phyloP scores from a whole-genome alignment of 2,797 vertebrate species.

The Gambelia wislizenii region DNA sequence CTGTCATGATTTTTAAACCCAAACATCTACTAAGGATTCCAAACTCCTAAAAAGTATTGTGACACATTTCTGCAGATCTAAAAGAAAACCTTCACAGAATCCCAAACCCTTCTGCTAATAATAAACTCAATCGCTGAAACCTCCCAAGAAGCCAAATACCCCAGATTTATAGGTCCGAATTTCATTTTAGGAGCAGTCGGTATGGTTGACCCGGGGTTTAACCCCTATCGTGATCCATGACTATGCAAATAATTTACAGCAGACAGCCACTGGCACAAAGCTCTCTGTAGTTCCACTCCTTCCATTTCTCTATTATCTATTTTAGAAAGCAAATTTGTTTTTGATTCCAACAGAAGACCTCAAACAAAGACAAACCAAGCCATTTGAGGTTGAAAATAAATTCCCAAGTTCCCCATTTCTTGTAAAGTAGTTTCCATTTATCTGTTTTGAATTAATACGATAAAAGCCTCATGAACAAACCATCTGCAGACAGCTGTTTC shows the following conservation, averaged over 20 bases:
- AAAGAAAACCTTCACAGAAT: conserved; percentile 17
- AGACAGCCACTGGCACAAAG: background rate
- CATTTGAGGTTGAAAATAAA: conserved; percentile 30
- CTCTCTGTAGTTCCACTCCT: background rate
- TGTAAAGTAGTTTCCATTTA: conserved; percentile 35
- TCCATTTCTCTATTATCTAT: background rate
- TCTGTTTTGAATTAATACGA: conserved; percentile 42
- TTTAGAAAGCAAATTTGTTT: conserved; percentile 25
- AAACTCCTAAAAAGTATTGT: background rate
- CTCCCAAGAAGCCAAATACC: conserved; percentile 4
- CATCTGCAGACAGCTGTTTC: conserved; percentile 5
- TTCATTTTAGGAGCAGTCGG: background rate
- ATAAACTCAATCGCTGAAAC: background rate
- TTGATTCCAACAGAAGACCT: conserved; percentile 16
- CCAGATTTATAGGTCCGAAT: background rate
- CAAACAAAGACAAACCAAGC: conserved; percentile 16
- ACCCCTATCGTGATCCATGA: background rate
- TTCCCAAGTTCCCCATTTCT: conserved; percentile 4
- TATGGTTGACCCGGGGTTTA: background rate
- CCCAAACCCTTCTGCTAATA: background rate
- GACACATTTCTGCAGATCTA: background rate
- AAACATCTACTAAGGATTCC: background rate
- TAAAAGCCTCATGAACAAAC: conserved; percentile 27
- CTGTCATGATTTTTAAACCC: background rate
- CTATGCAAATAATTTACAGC: conserved; percentile 30